Evolutionary conservation across 1,140 invertebrate genomes (phyloP).

Genomic region (Drosophila cardini): DNA sequence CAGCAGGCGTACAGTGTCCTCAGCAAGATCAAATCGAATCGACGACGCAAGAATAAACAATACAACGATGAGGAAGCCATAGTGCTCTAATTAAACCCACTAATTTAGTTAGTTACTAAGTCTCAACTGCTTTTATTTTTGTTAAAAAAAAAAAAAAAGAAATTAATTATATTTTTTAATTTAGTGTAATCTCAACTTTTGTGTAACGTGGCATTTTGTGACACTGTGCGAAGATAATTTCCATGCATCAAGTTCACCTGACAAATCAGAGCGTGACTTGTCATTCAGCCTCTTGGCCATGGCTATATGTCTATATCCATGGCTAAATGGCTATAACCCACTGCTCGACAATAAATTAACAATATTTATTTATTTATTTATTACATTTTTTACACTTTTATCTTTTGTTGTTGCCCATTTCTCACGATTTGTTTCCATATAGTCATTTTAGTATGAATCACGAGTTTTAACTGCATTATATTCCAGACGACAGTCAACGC

Average conservation of each 20-base stretch:
- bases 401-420: conserved; percentile 7
- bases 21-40: conserved; percentile 92
- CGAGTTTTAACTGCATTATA: background rate
- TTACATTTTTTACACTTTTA: background rate
- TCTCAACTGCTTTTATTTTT: background rate
- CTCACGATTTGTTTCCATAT: background rate
- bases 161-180: too few relatives aligned
- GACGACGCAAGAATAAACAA: conserved; percentile 90
- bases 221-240: background rate
- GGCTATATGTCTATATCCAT: too few relatives aligned
- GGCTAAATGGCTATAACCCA: background rate
- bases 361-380: conserved; percentile 4
- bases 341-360: conserved; percentile 9
- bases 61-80: conserved; percentile 72
- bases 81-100: conserved; percentile 55
- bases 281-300: conserved; percentile 6
- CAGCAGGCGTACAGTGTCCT: conserved; percentile 96
- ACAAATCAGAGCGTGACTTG: conserved; percentile 17
- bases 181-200: too few relatives aligned
- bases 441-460: background rate
- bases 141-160: too few relatives aligned
- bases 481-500: too few relatives aligned
- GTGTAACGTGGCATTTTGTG: conserved; percentile 4
- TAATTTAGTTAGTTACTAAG: background rate
- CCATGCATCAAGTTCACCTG: background rate